Base-by-base conservation (phyloP, 2,797 vertebrate genomes). In the Ctenopoma kingsleyae region DNA sequence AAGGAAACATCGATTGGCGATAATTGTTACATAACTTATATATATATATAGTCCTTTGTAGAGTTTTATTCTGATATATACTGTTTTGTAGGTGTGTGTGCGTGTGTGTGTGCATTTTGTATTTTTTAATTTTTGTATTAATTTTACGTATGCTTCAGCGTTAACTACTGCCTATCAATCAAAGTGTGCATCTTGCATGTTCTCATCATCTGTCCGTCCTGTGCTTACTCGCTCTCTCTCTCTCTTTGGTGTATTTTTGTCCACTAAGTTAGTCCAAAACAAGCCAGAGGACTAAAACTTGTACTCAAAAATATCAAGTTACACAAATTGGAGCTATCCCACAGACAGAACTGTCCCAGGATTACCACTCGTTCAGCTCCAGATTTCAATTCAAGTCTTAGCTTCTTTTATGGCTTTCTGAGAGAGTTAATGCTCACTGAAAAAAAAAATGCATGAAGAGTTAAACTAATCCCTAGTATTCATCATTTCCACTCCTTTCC, bases 61-160 rank as follows among this genome's bases (percentile, higher is more conserved):
- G 93, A 95, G 88, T 94, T 94, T 94, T 94, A 94, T 94, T 95
- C 93, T 93, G 90, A 91, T 88, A 91, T 91, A 93, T 92, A 92
- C 91, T 89, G 92, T 93, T 94, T 95, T 95, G 93, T 95, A 95
- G 92, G 93, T 93, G 90, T 90, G 94, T 91, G 89, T 87, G 92
- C 66, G 80, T 83, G 83, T 80, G 87, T 86, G 91, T 91, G 85
- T 89, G 91, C 91, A 88, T 92, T 93, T 92, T 94, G 90, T 93
- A 93, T 92, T 93, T 94, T 93, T 93, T 91, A 87, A 89, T 90
- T 94, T 95, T 95, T 94, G 87, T 94, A 95, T 92, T 90, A 74
- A 92, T 94, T 93, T 93, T 72, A 90, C 61, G 93, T 94, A 93
- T 92, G 94, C 93, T 94, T 95, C 90, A 92, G 90, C 89, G 81